Base-by-base conservation (phyloP, 2,113 vertebrate genomes). In the Bothrops jararaca region DNA sequence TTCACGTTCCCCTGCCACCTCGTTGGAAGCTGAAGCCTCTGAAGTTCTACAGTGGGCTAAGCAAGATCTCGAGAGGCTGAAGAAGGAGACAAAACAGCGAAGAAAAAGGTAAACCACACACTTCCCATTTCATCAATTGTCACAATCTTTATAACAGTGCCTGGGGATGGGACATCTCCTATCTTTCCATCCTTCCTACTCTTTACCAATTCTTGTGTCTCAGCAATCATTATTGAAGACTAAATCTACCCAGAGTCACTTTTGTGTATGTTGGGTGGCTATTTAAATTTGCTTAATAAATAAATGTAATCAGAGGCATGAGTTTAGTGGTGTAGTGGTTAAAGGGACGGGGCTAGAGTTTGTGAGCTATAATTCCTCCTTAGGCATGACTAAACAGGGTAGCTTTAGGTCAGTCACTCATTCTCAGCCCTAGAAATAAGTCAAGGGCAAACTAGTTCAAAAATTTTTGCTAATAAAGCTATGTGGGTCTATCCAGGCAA, bases 21-120 rank as follows among this genome's bases (percentile, higher is more conserved):
- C 98, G 0, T 97, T 98, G 97, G 99, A 99, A 93, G 96, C 97
- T 0, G 99, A 99, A 92, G 98, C 98, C 95, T 98, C 98, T 0
- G 99, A 99, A 0, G 98, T 99, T 39, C 97, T 99, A 39, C 98
- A 97, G 0, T 93, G 98, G 18, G 99, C 99, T 96, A 99, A 99
- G 97, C 96, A 98, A 96, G 99, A 99, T 96, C 98, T 99, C 42
- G 99, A 99, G 95, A 97, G 98, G 90, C 98, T 99, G 57, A 99
- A 98, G 92, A 99, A 98, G 34, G 99, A 99, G 96, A 97, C 98
- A 93, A 98, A 98, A 94, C 98, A 98, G 96, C 97, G 95, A 93
- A 98, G 98, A 93, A 98, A 98, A 97, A 99, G 98, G 99, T 98
- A 91, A 94, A 92, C 86, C 24, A 60, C 45, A n/a, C n/a, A 11